phyloP scores from a whole-genome alignment of 2,113 vertebrate species.

The Orcinus orca region DNA sequence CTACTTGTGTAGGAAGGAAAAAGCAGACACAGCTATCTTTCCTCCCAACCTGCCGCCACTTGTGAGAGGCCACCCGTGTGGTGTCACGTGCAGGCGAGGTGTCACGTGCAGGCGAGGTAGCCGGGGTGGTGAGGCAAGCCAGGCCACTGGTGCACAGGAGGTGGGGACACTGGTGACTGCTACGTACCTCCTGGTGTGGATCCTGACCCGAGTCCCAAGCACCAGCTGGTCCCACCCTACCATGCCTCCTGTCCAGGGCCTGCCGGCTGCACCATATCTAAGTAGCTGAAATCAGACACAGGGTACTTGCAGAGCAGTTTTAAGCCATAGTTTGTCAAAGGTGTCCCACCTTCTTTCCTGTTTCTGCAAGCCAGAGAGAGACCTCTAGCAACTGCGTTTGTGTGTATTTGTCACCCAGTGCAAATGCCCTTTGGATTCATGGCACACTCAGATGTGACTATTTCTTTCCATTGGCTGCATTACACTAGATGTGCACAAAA shows the following conservation, averaged over 20 bases:
- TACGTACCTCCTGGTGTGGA: not conserved
- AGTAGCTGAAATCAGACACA: not conserved
- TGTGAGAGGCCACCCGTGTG: not conserved
- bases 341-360: not conserved
- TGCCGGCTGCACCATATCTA: too few relatives aligned
- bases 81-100: not conserved
- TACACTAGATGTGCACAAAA: conserved; percentile 46
- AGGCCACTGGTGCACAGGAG: not conserved
- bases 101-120: not conserved
- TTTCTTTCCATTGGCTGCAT: conserved; percentile 65
- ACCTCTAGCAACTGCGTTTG: not conserved
- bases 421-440: conserved; percentile 39
- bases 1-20: not conserved
- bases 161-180: not conserved
- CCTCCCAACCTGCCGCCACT: not conserved
- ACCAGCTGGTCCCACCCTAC: too few relatives aligned
- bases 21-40: not conserved
- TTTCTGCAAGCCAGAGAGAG: not conserved
- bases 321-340: not conserved
- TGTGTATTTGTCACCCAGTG: not conserved
- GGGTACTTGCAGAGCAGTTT: not conserved
- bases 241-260: accelerated
- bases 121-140: not conserved
- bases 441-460: not conserved
- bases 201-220: not conserved